These are phyloP conservation scores for Agyllia agylla DNA, from an alignment of 2,888 invertebrate species.

Conservation along the genomic window DNA sequence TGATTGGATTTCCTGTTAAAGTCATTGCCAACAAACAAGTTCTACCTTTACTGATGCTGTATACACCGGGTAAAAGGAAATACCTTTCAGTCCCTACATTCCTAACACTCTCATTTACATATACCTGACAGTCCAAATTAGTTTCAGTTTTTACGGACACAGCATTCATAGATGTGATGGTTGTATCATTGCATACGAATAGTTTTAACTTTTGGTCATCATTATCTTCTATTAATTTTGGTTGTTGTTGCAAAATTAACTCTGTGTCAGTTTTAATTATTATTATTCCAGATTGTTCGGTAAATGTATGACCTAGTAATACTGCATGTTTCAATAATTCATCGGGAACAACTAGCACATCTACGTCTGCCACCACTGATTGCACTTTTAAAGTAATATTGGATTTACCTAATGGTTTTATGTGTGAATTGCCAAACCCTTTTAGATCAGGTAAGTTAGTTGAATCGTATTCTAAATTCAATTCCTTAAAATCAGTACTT, in stretches of 20 bases:
- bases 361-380: not conserved
- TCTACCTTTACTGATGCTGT: not conserved
- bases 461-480: constrained; percentile 21
- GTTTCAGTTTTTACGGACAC: not conserved
- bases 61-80: not conserved
- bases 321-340: not conserved
- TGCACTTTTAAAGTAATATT: not conserved
- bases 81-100: not conserved
- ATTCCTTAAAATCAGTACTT: not conserved
- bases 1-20: not conserved
- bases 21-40: not conserved
- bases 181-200: not conserved
- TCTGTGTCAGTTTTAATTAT: not conserved
- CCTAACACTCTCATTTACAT: not conserved
- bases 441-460: constrained; percentile 28
- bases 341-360: not conserved
- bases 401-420: not conserved
- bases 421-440: not conserved
- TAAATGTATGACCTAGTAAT: not conserved
- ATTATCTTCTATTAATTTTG: not conserved
- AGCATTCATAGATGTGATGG: not conserved
- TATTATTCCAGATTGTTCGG: not conserved
- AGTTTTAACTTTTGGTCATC: not conserved
- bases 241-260: not conserved
- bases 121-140: not conserved